These are phyloP conservation scores for Hoplodrina blanda DNA, from an alignment of 2,888 invertebrate species.

Conservation along the genomic window DNA sequence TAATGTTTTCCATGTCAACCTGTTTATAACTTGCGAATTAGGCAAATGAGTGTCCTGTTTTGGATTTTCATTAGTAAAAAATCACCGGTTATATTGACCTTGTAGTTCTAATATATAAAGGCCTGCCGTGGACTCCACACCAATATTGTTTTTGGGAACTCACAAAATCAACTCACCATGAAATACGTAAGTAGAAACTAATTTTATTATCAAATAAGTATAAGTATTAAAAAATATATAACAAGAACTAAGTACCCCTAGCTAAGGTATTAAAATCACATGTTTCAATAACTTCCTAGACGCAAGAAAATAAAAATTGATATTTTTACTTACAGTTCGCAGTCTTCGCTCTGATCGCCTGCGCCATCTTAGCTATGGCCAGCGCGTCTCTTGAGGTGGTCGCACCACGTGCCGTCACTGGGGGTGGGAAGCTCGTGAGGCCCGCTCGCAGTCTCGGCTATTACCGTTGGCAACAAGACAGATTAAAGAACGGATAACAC, in stretches of 20 bases:
- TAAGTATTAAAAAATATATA: no score
- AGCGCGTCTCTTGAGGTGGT: not conserved
- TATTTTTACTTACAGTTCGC: conserved; percentile 21
- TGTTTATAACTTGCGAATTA: not conserved
- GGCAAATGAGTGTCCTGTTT: not conserved
- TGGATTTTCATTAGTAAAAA: not conserved
- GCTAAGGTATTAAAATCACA: no score
- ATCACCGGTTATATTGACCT: conserved; percentile 13
- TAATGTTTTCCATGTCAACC: not conserved
- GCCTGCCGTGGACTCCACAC: not conserved
- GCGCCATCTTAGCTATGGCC: conserved; percentile 7
- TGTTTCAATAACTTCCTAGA: no score
- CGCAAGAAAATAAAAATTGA: no score
- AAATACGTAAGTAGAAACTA: conserved; percentile 9
- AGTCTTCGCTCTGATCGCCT: conserved; percentile 17
- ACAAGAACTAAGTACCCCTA: no score
- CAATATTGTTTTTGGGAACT: conserved; percentile 4
- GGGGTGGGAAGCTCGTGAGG: not conserved
- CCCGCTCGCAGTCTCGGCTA: not conserved
- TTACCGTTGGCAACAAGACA: not conserved
- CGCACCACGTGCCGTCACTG: not conserved
- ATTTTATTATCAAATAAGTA: not conserved
- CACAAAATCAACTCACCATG: conserved; percentile 9
- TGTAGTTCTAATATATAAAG: not conserved
- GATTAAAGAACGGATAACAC: not conserved